Evolutionary conservation across 2,113 vertebrate species (phyloP).

Genomic region (Collichthys lucidus): DNA sequence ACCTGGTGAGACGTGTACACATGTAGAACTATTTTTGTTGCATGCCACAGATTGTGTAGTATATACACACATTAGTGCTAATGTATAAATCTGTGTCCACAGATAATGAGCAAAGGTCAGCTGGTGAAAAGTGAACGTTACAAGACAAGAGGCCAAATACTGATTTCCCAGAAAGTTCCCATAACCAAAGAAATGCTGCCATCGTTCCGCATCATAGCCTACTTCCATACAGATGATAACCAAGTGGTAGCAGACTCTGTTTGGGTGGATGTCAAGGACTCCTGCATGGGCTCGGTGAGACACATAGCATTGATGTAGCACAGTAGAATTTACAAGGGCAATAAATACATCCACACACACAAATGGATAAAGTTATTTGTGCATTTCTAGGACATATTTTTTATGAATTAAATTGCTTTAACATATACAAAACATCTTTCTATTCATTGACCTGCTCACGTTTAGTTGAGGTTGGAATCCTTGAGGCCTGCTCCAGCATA

Average conservation of each 20-base stretch:
- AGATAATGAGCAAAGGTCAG: constrained; percentile 84
- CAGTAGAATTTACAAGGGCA: too few relatives aligned
- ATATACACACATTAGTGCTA: not conserved
- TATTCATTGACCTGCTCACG: not conserved
- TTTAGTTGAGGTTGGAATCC: constrained; percentile 76
- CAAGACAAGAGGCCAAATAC: constrained; percentile 59
- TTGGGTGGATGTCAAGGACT: too few relatives aligned
- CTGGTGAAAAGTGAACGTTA: constrained; percentile 70
- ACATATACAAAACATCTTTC: not conserved
- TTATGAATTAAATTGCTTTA: not conserved
- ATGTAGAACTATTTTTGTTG: not conserved
- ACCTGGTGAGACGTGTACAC: constrained; percentile 76
- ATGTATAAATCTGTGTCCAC: not conserved
- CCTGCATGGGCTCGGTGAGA: too few relatives aligned
- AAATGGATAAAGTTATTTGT: too few relatives aligned
- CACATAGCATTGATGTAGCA: too few relatives aligned
- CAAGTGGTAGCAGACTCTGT: too few relatives aligned
- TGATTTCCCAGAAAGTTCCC: constrained; percentile 60
- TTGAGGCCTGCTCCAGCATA: not conserved
- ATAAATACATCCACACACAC: too few relatives aligned
- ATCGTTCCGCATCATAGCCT: constrained; percentile 80
- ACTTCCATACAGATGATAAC: too few relatives aligned
- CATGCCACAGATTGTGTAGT: not conserved
- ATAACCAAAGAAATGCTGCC: constrained; percentile 81
- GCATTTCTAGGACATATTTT: too few relatives aligned